These are phyloP conservation scores for Myotis myotis DNA, from an alignment of 2,797 vertebrate genomes.

Conservation along the genomic window DNA sequence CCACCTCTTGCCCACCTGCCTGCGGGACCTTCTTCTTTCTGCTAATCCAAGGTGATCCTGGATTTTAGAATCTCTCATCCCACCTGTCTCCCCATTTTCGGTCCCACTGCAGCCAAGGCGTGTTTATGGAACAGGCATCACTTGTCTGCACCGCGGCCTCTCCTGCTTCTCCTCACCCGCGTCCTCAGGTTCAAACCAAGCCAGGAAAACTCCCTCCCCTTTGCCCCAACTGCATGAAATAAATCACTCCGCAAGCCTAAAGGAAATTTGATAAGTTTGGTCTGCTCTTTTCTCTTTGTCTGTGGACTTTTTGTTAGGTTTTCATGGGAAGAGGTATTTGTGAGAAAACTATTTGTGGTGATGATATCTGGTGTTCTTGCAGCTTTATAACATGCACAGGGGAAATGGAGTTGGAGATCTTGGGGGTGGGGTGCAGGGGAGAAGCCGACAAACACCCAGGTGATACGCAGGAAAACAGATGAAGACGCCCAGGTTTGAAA, in stretches of 20 bases:
- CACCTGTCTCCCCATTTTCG: neutral
- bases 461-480: neutral
- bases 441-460: neutral
- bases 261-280: constrained; percentile 58
- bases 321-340: constrained; percentile 63
- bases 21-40: neutral
- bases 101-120: neutral
- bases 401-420: neutral
- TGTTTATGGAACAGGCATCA: neutral
- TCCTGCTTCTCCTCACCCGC: neutral
- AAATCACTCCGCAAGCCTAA: constrained; percentile 52
- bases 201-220: neutral
- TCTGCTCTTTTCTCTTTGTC: constrained; percentile 15
- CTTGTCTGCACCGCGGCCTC: neutral
- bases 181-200: neutral
- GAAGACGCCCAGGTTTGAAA: neutral
- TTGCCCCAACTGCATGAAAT: neutral
- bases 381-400: neutral
- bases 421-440: neutral
- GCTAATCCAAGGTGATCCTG: neutral
- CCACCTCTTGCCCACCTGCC: neutral
- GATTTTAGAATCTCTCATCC: neutral
- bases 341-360: neutral
- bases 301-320: constrained; percentile 62
- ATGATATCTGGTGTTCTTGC: neutral